Evolutionary conservation across 2,797 vertebrate species (phyloP), one percentile per base, ranked within the genome.

Genomic region (Leptatherina wallacei): DNA sequence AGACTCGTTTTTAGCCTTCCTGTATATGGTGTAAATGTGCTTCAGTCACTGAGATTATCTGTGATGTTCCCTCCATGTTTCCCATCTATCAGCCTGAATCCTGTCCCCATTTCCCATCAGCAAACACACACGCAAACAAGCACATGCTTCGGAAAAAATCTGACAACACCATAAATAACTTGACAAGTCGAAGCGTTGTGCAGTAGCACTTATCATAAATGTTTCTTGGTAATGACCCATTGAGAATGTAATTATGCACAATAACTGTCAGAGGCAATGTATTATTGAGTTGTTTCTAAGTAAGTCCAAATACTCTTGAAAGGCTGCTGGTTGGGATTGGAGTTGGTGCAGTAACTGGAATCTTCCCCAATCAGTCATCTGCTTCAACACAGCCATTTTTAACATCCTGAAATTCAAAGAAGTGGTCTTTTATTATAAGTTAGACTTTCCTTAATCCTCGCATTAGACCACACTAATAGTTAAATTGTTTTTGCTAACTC

Each of bases 281-380:
- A 74, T 85, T 80, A 85, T 75, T 84, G 74, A 85, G 70, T 64
- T 77, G 72, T 88, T 86, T 57, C 49, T 38, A 75, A 80, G 69
- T 40, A 58, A 32, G 49, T 80, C 85, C 71, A 81, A 84, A 82
- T 58, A 58, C 51, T 49, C 49, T 69, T 56, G 47, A 55, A 70
- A 61, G 42, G 70, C 65, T 72, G 73, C 49, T 32, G 42, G 47
- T 68, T 68, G 42, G 58, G 63, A 70, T 57, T 29, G 18, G 16
- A 38, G 24, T 47, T 40, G 52, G 20, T 49, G 20, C 16, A 44
- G 47, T 57, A 64, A 30, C 32, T 49, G 52, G 56, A 73, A 36
- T 9, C 44, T 22, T 22, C 9, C 10, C 44, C 1, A 6, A 49
- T 8, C 9, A 49, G 44, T n/a, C 7, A n/a, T 7, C 44, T 49